Conservation (phyloP, 2,888 invertebrate genomes). For the Eupithecia inturbata region DNA sequence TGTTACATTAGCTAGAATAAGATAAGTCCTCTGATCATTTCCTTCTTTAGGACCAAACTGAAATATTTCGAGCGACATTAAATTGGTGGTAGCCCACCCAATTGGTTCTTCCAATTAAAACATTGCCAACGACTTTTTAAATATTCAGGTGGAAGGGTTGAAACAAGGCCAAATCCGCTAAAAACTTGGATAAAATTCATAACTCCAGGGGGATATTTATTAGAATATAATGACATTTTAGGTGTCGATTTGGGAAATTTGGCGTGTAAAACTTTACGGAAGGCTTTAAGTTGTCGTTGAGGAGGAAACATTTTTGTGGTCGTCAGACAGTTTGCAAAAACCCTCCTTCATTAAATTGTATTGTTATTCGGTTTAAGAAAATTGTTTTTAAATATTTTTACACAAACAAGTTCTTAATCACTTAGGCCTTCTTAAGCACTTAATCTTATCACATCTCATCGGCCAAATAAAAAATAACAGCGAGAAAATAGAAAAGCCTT, state of each 20-base stretch:
- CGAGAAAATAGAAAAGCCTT: constrained; percentile 30
- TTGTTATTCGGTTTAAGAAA: neutral
- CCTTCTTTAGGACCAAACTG: neutral
- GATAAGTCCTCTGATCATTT: neutral
- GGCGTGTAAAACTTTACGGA: constrained; percentile 58
- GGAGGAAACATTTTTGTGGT: constrained; percentile 26
- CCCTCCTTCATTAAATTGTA: neutral
- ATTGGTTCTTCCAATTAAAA: constrained; percentile 82
- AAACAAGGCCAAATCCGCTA: constrained; percentile 60
- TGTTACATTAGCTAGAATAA: neutral
- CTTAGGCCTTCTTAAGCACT: too few species aligned
- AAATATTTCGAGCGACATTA: neutral
- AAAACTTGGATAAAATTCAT: constrained; percentile 77
- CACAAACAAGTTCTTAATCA: neutral
- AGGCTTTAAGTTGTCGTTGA: constrained; percentile 60
- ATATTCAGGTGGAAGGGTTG: constrained; percentile 79
- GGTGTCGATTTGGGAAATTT: constrained; percentile 80
- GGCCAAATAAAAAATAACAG: constrained; percentile 15
- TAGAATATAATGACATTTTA: constrained; percentile 80
- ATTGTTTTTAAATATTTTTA: neutral
- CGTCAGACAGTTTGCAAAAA: neutral
- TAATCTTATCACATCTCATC: neutral
- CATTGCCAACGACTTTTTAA: constrained; percentile 83
- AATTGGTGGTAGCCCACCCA: constrained; percentile 23
- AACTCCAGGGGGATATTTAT: constrained; percentile 74